Percentiles rank a stretch among this genome's conserved stretches.
These are phyloP conservation scores for Paramormyrops hopkinsi DNA, from an alignment of 2,797 vertebrate species.

Conservation along the genomic window DNA sequence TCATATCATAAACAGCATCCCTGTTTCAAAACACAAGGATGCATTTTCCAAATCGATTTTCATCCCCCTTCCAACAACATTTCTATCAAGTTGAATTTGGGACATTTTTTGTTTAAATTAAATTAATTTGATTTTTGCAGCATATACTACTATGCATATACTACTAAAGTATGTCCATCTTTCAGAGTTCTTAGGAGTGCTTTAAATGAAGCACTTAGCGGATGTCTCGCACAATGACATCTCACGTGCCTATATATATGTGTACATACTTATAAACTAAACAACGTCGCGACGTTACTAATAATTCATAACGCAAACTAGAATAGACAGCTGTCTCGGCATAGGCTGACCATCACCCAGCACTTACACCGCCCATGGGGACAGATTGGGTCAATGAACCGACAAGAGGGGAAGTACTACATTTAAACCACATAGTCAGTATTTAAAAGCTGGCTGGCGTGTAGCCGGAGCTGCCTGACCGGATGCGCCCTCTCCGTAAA, in stretches of 20 bases:
- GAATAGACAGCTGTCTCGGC: neutral
- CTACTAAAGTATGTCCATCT: neutral
- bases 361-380: neutral
- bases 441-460: neutral
- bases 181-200: neutral
- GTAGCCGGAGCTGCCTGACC: neutral
- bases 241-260: neutral
- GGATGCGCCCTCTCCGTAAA: constrained; percentile 8
- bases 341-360: neutral
- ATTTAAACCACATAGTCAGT: neutral
- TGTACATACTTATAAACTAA: neutral
- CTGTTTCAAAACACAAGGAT: neutral
- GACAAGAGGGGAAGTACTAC: neutral
- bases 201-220: neutral
- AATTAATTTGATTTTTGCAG: neutral
- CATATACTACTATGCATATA: neutral
- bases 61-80: neutral
- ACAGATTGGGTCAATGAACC: neutral
- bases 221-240: neutral
- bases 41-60: neutral
- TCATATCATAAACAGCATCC: neutral
- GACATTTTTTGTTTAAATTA: neutral
- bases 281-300: neutral
- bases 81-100: neutral
- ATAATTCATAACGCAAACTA: neutral